These are phyloP conservation scores for Emmelina monodactyla DNA, from an alignment of 2,888 invertebrate species.

Conservation along the genomic window DNA sequence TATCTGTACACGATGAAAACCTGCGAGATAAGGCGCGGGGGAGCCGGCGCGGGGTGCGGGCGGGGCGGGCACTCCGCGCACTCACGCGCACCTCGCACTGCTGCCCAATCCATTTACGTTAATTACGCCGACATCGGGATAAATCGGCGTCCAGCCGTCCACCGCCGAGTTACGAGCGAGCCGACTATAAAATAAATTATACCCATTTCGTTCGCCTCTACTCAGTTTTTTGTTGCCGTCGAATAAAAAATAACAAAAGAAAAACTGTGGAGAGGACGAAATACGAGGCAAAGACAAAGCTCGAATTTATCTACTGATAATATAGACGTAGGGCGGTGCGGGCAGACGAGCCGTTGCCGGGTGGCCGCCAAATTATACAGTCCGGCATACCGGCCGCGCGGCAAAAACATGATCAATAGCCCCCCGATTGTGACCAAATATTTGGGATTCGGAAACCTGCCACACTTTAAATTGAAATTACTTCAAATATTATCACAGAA, in stretches of 20 bases:
- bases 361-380: slow-evolving; percentile 56
- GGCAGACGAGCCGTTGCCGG: slow-evolving; percentile 46
- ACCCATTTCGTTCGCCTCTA: slow-evolving; percentile 64
- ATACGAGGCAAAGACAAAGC: slow-evolving; percentile 66
- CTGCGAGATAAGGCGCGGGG: slow-evolving; percentile 17
- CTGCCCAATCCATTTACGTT: slow-evolving; percentile 64
- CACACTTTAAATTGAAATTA: slow-evolving; percentile 52
- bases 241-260: slow-evolving; percentile 52
- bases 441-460: slow-evolving; percentile 54
- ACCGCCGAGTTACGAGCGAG: slow-evolving; percentile 63
- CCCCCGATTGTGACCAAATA: slow-evolving; percentile 58
- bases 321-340: slow-evolving; percentile 62
- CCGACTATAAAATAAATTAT: slow-evolving; percentile 67
- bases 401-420: slow-evolving; percentile 65
- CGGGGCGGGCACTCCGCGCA: slow-evolving; percentile 15
- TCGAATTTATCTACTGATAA: slow-evolving; percentile 67
- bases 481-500: slow-evolving; percentile 42
- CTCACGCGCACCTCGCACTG: slow-evolving; percentile 48
- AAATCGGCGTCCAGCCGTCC: slow-evolving; percentile 64
- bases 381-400: slow-evolving; percentile 46
- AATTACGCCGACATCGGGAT: slow-evolving; percentile 62
- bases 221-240: slow-evolving; percentile 62
- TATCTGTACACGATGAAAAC: not conserved
- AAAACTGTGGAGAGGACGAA: slow-evolving; percentile 60
- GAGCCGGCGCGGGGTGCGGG: slow-evolving; percentile 26